Evolutionary conservation across 1,140 invertebrate genomes (phyloP).

Genomic region (Elymnias hypermnestra): DNA sequence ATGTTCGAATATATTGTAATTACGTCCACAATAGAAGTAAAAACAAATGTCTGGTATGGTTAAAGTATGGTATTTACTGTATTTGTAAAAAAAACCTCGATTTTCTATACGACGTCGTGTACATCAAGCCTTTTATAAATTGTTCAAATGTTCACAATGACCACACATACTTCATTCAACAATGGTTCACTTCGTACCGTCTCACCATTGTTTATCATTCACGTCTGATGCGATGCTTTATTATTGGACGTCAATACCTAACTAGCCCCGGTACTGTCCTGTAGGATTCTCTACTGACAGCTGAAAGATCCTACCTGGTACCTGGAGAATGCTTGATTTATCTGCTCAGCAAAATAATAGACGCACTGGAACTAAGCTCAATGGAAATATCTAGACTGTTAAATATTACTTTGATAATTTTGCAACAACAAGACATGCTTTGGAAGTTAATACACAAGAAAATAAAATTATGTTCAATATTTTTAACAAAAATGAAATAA

Average conservation of each 20-base stretch:
- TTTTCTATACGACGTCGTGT: no score
- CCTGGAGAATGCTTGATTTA: conserved; percentile 4
- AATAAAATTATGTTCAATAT: no score
- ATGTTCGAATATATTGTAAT: no score
- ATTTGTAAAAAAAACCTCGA: no score
- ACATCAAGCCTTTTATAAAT: no score
- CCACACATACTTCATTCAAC: conserved; percentile 2
- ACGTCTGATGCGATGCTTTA: not conserved
- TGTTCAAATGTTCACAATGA: not conserved
- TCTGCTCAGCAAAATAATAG: not conserved
- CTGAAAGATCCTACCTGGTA: conserved; percentile 4
- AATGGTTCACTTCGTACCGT: not conserved
- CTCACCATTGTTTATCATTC: conserved; percentile 1
- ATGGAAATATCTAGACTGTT: conserved; percentile 4
- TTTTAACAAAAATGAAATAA: no score
- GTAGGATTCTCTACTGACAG: conserved; percentile 1
- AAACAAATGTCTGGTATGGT: no score
- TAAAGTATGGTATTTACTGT: no score
- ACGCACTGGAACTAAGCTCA: not conserved
- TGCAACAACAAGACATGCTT: no score
- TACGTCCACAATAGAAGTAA: no score
- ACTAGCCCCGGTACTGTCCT: conserved; percentile 7
- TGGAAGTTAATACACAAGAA: no score
- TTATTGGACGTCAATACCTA: conserved; percentile 6
- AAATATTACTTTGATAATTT: no score